Percentiles rank a stretch among this genome's conserved stretches.
These are phyloP conservation scores for Arbacia lixula DNA, from an alignment of 53 echinoderm and acorn worm genomes.

Conservation along the genomic window DNA sequence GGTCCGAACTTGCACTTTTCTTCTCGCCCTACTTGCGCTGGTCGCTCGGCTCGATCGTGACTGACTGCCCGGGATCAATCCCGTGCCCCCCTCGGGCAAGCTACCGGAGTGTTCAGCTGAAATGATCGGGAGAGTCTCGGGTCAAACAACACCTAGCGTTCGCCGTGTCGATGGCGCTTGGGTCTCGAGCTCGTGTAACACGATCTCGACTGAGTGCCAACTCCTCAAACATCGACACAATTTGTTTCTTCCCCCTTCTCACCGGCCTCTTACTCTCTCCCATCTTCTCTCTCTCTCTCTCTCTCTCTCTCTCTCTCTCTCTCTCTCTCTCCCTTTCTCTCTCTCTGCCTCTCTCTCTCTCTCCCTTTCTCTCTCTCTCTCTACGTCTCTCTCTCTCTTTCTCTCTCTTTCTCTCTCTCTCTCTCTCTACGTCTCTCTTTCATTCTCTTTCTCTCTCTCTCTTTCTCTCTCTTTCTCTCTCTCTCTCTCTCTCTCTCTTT, in stretches of 20 bases:
- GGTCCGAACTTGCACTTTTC: conserved; percentile 29
- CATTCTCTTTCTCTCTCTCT: too few relatives aligned
- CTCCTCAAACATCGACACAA: conserved; percentile 33
- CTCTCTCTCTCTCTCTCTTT: too few relatives aligned
- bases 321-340: background rate
- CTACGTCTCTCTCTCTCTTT: too few relatives aligned
- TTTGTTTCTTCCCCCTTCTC: background rate
- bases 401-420: too few relatives aligned
- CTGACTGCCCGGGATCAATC: background rate
- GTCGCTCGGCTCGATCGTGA: too few relatives aligned
- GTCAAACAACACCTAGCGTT: conserved; percentile 33
- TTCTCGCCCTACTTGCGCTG: background rate
- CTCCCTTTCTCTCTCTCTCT: too few relatives aligned
- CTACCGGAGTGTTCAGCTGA: conserved; percentile 39
- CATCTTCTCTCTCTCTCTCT: background rate
- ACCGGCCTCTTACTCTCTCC: background rate
- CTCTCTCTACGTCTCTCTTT: too few relatives aligned
- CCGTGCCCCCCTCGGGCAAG: background rate
- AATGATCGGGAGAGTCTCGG: conserved; percentile 11
- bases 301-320: conserved; percentile 10
- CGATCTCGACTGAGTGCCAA: conserved; percentile 46
- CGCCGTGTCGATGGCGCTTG: conserved; percentile 33
- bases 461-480: too few relatives aligned
- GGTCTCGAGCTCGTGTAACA: conserved; percentile 17
- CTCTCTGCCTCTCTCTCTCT: too few relatives aligned